phyloP scores from a whole-genome alignment of 2,888 invertebrate genomes.

The Lithophane ornitopus region DNA sequence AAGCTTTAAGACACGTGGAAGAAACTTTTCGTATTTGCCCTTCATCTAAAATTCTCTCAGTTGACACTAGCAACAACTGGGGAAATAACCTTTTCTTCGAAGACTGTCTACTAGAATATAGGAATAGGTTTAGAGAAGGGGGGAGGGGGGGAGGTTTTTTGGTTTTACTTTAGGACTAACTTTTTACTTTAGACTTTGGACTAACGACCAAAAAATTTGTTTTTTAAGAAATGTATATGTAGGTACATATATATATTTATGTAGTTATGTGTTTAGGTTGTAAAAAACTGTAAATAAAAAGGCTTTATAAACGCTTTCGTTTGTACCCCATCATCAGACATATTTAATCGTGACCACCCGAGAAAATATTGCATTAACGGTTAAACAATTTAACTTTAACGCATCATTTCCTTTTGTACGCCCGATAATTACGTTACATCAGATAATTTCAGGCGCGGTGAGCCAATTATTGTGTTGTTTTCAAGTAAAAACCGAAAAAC shows the following conservation, averaged over 20 bases:
- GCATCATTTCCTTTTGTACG: constrained; percentile 14
- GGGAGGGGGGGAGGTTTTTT: not conserved
- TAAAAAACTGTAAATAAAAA: not conserved
- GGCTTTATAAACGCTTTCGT: not conserved
- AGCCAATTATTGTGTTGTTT: constrained; percentile 26
- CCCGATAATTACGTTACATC: not conserved
- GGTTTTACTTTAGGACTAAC: too few relatives aligned
- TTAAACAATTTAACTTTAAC: constrained; percentile 20
- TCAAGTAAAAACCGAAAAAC: constrained; percentile 25
- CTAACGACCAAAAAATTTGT: too few relatives aligned
- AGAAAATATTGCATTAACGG: constrained; percentile 19
- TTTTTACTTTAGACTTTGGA: too few relatives aligned
- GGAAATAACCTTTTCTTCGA: not conserved
- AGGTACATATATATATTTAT: too few relatives aligned
- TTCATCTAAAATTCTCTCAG: not conserved
- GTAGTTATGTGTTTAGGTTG: too few relatives aligned
- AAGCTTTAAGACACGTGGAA: not conserved
- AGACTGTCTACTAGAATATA: not conserved
- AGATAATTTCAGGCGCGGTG: constrained; percentile 11
- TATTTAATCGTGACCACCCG: constrained; percentile 5
- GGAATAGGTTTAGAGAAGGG: not conserved
- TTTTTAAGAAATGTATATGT: too few relatives aligned
- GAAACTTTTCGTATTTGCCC: not conserved
- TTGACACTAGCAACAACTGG: too few relatives aligned
- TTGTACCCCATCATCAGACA: too few relatives aligned